phyloP scores from a whole-genome alignment of 2,797 vertebrate genomes.

The Agapornis canus region DNA sequence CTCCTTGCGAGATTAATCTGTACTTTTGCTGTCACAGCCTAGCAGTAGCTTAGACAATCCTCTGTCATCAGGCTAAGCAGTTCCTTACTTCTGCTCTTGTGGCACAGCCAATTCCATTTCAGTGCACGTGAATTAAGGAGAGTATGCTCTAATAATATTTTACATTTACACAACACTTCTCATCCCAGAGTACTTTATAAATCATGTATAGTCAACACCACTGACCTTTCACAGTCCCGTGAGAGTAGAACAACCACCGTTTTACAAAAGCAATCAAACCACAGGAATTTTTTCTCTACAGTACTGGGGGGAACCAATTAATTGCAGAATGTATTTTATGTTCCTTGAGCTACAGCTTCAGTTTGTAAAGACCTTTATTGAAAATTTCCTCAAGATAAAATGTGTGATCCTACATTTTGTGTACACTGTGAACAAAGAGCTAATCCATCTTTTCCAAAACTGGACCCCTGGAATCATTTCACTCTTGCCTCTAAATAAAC shows the following conservation, averaged over 20 bases:
- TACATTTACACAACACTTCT: slow-evolving; percentile 4
- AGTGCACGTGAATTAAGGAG: background rate
- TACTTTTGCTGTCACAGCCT: background rate
- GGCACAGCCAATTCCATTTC: background rate
- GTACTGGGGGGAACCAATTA: background rate
- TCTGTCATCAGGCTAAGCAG: background rate
- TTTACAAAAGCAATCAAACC: slow-evolving; percentile 10
- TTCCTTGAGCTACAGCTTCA: background rate
- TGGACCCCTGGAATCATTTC: background rate
- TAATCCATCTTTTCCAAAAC: background rate
- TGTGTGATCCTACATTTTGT: background rate
- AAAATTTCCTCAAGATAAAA: background rate
- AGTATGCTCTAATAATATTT: slow-evolving; percentile 12
- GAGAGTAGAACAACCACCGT: background rate
- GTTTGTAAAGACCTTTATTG: background rate
- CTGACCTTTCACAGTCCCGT: slow-evolving; percentile 14
- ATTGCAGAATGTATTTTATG: background rate
- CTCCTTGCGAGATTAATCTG: background rate
- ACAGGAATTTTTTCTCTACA: background rate
- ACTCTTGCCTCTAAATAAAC: background rate
- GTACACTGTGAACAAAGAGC: background rate
- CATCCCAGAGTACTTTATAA: slow-evolving; percentile 25
- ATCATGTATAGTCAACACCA: slow-evolving; percentile 13
- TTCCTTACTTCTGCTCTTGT: background rate
- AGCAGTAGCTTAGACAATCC: background rate